Base-by-base conservation (phyloP, 35 echinoderm and acorn worm species). In the Holothuria glaberrima region DNA sequence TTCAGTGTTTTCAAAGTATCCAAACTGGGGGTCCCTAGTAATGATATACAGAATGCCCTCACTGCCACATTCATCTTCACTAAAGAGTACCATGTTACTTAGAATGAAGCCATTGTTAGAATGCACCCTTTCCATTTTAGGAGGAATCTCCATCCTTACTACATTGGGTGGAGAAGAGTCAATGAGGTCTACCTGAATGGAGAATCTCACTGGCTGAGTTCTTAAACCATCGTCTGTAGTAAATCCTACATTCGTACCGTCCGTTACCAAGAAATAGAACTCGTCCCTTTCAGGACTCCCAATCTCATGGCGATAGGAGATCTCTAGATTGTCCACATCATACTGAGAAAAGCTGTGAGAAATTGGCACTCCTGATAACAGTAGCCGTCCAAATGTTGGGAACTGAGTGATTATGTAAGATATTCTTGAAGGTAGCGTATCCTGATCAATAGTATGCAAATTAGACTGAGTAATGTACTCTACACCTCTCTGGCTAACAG, bases 161-260 rank as follows among this genome's bases (percentile, higher is more conserved):
- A 99, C 50, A 5, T 45, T 57, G 31, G 97, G 97, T 14, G 93
- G 87, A 3, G 64, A 34, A 24, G 46, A 77, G 72, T 99, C 97
- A 12, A 91, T 46, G 1, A 64, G 62, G 32, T 95, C 86, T 61
- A 99, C 93, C 30, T 93, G 78, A 56, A 95, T 93, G 4, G 82
- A n/a, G 58, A 94, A 95, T 61, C 70, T 75, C n/a, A 89, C 58
- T 0, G 97, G 93, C 10, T 93, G 79, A 34, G 80, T 90, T 18
- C 10, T 59, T 9, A 89, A 67, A 3, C 44, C 22, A 41, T 74
- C 88, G 82, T 80, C 77, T 28, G 85, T 57, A 0, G 85, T 61
- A 59, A 90, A 99, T 16, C 97, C 97, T 6, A 29, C 84, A 33
- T 99, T 99, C 56, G 97, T 99, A 26, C 91, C 91, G 41, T 99